A percentile compares a stretch with the other conserved stretches of the same genome.
Evolutionary conservation across 2,113 vertebrate species (phyloP).

Genomic region (Polypterus senegalus): DNA sequence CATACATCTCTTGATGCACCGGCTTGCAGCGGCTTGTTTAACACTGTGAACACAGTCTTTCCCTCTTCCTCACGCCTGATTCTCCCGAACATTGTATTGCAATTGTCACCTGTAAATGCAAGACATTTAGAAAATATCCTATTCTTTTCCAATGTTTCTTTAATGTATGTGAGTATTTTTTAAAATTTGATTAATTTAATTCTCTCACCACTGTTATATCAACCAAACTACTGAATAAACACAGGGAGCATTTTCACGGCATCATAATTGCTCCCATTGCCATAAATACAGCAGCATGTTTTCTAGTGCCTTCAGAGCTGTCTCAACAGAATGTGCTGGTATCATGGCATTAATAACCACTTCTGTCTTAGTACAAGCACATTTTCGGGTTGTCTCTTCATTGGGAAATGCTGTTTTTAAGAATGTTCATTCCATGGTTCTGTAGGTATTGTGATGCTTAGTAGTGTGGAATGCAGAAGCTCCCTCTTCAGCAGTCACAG

Average conservation of each 20-base stretch:
- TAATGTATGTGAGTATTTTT: conserved; percentile 17
- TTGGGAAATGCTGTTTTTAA: too few relatives aligned
- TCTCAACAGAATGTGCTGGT: conserved; percentile 17
- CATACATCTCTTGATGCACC: neutral
- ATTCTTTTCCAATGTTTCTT: conserved; percentile 20
- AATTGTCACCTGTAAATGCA: conserved; percentile 15
- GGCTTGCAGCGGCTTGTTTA: conserved; percentile 18
- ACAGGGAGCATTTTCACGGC: conserved; percentile 14
- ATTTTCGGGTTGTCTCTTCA: too few relatives aligned
- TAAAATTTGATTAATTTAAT: conserved; percentile 10
- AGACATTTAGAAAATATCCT: conserved; percentile 18
- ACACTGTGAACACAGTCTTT: conserved; percentile 21
- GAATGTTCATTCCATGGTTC: too few relatives aligned
- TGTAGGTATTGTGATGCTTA: too few relatives aligned
- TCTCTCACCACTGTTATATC: conserved; percentile 15
- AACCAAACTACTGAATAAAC: conserved; percentile 16
- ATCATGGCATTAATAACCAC: too few relatives aligned
- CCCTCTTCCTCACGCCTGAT: conserved; percentile 2
- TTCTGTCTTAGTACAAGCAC: too few relatives aligned
- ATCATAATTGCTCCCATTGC: conserved; percentile 13
- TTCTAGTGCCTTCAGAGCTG: conserved; percentile 15
- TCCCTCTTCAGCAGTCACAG: too few relatives aligned
- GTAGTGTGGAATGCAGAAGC: too few relatives aligned
- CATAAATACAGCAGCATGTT: conserved; percentile 14
- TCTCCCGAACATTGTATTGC: too few relatives aligned